These are phyloP conservation scores for Physella acuta DNA, from an alignment of 1,140 invertebrate species.

Conservation along the genomic window DNA sequence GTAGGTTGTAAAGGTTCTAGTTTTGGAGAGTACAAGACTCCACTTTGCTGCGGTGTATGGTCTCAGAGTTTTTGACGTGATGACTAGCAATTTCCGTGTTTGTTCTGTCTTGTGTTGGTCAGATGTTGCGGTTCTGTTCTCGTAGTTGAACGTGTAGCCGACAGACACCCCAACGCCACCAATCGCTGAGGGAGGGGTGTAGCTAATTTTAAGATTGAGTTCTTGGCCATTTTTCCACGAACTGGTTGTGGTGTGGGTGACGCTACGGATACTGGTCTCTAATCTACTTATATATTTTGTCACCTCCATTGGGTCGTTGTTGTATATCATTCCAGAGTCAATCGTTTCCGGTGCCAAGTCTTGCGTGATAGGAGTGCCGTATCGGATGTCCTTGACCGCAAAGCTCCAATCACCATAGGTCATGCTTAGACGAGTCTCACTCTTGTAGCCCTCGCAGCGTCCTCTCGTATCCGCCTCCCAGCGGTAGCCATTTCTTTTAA, in stretches of 20 bases:
- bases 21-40: background rate
- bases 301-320: background rate
- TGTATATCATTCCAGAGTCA: background rate
- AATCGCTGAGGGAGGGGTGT: no score
- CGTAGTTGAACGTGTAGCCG: background rate
- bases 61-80: background rate
- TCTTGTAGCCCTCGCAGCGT: no score
- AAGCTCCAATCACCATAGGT: no score
- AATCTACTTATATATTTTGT: background rate
- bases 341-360: background rate
- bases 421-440: no score
- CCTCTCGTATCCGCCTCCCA: no score
- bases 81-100: background rate
- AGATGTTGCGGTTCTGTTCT: background rate
- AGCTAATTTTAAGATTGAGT: no score
- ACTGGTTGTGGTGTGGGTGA: background rate
- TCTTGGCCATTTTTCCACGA: background rate
- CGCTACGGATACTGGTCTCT: no score
- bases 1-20: background rate
- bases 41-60: background rate
- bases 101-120: background rate
- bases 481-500: no score
- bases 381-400: no score
- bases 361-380: background rate
- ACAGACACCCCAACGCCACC: background rate